Base-by-base conservation (phyloP, 2,113 vertebrate genomes). In the Ciconia boyciana region DNA sequence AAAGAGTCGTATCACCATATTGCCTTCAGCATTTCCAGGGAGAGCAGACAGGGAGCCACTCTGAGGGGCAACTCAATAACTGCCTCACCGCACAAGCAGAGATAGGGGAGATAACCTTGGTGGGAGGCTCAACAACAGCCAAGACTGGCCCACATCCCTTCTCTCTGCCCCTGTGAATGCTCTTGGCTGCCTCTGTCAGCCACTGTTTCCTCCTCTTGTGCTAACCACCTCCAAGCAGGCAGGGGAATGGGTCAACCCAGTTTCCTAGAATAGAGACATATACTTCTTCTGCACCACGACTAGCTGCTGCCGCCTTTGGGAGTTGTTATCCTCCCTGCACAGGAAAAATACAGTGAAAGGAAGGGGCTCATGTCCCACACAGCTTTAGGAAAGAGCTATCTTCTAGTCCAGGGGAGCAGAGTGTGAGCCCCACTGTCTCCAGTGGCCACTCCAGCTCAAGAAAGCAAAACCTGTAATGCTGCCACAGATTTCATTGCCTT, bases 221-320 rank as follows among this genome's bases (percentile, higher is more conserved):
- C 44, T 58, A 80, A 6, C 31, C 34, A n/a, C 31, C 25, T 86
- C 83, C 0, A 0, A 65, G 41, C 52, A 93, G 70, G 36, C 79
- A 89, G 54, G 55, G 64, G 82, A 95, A 92, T 77, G 88, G 85
- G 75, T 91, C 93, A 96, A 83, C 62, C 64, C 64, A 78, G 28
- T 93, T 92, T 94, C 65, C 31, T 86, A 48, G 55, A 70, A 90
- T 36, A 78, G 85, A 83, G 62, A 21, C 52, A 19, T 62, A 16
- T 11, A 91, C 62, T 87, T 86, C 66, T 93, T 72, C 76, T 92
- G 66, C 79, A 77, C 79, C 32, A 6, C 3, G 2, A 88, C 66
- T 90, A 74, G 71, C 71, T 96, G 68, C 88, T 93, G 48, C 61
- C 5, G 4, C 71, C 68, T 81, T 29, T 89, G 83, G 72, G 90